Evolutionary conservation across 2,888 invertebrate genomes (phyloP).

Genomic region (Chrysolina americana): DNA sequence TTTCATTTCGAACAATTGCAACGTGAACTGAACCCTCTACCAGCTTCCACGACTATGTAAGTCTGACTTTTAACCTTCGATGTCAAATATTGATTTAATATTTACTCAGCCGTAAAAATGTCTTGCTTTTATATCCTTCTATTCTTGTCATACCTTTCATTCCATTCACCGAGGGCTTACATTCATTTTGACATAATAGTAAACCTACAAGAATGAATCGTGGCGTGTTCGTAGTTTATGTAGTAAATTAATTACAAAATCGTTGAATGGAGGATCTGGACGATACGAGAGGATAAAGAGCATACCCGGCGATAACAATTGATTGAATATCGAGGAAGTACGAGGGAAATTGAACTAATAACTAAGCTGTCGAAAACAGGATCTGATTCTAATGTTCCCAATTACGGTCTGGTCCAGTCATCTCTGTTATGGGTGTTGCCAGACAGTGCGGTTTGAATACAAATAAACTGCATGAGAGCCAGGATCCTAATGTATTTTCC

Average conservation of each 20-base stretch:
- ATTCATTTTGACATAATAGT: neutral
- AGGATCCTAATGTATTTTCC: no score
- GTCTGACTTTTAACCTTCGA: neutral
- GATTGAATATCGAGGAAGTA: constrained; percentile 5
- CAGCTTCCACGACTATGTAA: neutral
- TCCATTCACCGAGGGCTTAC: neutral
- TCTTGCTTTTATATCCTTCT: neutral
- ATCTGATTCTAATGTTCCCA: neutral
- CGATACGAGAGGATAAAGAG: neutral
- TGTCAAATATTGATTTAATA: neutral
- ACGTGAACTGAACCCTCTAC: no score
- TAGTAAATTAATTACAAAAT: neutral
- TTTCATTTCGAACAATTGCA: no score
- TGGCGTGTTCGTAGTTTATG: neutral
- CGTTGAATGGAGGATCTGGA: neutral
- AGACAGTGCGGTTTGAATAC: neutral
- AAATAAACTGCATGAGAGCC: no score
- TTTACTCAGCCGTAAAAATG: neutral
- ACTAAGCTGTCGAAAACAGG: constrained; percentile 7
- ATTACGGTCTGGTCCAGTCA: neutral
- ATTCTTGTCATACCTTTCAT: neutral
- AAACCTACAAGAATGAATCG: neutral
- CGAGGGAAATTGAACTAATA: constrained; percentile 7
- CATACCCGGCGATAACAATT: constrained; percentile 1
- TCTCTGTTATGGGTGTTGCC: neutral